Evolutionary conservation across 2,113 vertebrate species (phyloP).

Genomic region (Pachycephala philippinensis): DNA sequence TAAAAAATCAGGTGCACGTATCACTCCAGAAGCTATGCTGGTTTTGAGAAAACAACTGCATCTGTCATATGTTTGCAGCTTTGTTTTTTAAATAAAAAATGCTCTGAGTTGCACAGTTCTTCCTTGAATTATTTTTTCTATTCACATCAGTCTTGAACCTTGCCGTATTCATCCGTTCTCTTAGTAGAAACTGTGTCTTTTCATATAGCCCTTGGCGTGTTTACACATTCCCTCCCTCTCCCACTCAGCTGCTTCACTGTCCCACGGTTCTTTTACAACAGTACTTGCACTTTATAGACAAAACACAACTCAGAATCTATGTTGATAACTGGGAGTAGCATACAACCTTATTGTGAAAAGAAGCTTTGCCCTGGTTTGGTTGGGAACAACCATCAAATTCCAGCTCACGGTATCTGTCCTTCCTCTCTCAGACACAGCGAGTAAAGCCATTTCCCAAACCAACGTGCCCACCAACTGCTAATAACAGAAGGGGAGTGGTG

Average conservation of each 20-base stretch:
- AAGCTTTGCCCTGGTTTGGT: neutral
- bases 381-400: neutral
- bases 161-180: neutral
- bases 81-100: neutral
- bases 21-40: neutral
- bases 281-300: neutral
- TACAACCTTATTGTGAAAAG: neutral
- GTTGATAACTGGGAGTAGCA: neutral
- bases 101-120: neutral
- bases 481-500: rapidly evolving
- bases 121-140: neutral
- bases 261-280: neutral
- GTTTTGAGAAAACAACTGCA: neutral
- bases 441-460: neutral
- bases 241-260: neutral
- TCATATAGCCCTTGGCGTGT: neutral
- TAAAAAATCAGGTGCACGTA: neutral
- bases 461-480: neutral
- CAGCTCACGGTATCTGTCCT: rapidly evolving
- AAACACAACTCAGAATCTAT: neutral
- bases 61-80: neutral
- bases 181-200: neutral
- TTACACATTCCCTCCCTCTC: neutral
- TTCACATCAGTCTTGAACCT: neutral
- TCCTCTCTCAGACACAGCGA: neutral